phyloP scores from a whole-genome alignment of 2,797 vertebrate genomes.

The Danionella dracula region DNA sequence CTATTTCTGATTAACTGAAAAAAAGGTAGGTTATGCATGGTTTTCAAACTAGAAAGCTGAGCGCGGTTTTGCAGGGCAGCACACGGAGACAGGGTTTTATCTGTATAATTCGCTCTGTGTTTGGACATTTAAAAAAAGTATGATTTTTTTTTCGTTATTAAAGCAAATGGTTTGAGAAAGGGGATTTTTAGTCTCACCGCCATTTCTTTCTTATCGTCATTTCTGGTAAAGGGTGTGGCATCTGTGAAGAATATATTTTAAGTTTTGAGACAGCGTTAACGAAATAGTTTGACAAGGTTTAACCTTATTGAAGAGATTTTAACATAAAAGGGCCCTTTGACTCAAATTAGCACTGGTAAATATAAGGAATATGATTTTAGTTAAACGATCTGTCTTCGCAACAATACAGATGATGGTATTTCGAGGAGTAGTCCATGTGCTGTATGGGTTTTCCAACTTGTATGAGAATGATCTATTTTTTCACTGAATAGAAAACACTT shows the following conservation, averaged over 20 bases:
- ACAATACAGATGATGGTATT: slow-evolving; percentile 40
- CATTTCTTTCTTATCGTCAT: slow-evolving; percentile 27
- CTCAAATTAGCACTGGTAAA: neutral
- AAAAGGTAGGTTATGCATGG: slow-evolving; percentile 75
- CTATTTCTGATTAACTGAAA: slow-evolving; percentile 63
- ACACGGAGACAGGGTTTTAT: slow-evolving; percentile 48
- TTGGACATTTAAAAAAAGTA: slow-evolving; percentile 46
- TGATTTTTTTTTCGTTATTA: slow-evolving; percentile 47
- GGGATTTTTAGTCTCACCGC: slow-evolving; percentile 32
- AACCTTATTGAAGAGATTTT: neutral
- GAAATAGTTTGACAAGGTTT: too few relatives aligned
- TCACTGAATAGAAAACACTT: slow-evolving; percentile 9
- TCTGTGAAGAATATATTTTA: slow-evolving; percentile 38
- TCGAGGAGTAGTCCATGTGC: neutral
- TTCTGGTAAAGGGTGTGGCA: slow-evolving; percentile 63
- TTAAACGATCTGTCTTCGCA: slow-evolving; percentile 42
- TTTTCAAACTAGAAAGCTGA: slow-evolving; percentile 45
- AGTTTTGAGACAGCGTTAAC: too few relatives aligned
- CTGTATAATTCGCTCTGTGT: slow-evolving; percentile 58
- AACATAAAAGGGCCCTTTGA: neutral
- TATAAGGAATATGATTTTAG: slow-evolving; percentile 17
- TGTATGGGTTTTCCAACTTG: neutral
- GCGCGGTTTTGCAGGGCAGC: slow-evolving; percentile 7
- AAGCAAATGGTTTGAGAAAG: slow-evolving; percentile 40
- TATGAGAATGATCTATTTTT: neutral